Evolutionary conservation across 2,888 invertebrate species (phyloP).

Genomic region (Dryomyza anilis): DNA sequence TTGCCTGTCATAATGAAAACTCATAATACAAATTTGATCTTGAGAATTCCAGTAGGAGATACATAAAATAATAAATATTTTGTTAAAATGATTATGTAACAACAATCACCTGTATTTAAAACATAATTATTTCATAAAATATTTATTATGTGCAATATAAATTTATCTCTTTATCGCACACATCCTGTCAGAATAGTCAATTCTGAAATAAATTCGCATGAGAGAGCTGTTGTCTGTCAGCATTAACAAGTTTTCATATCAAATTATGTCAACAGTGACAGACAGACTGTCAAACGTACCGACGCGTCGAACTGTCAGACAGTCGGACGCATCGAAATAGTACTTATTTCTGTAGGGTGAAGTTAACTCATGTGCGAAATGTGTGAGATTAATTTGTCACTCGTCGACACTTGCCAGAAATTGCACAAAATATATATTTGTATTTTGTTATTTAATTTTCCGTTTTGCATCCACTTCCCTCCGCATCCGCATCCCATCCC

Average conservation of each 20-base stretch:
- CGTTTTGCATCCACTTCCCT: background rate
- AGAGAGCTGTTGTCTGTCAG: slow-evolving; percentile 39
- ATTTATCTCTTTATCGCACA: background rate
- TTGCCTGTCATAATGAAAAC: too few relatives aligned
- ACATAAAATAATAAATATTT: too few relatives aligned
- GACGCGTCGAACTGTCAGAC: background rate
- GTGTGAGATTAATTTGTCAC: slow-evolving; percentile 55
- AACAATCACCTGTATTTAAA: background rate
- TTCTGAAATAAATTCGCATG: background rate
- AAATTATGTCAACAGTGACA: slow-evolving; percentile 51
- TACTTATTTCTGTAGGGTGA: slow-evolving; percentile 10
- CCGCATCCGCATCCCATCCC: background rate
- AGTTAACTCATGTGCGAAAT: slow-evolving; percentile 47
- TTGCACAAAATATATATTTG: background rate
- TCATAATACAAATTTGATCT: too few relatives aligned
- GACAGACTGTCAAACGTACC: slow-evolving; percentile 40
- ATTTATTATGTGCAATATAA: background rate
- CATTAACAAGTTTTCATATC: slow-evolving; percentile 41
- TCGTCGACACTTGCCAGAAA: background rate
- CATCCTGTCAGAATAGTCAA: background rate
- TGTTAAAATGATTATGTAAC: too few relatives aligned
- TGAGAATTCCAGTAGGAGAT: too few relatives aligned
- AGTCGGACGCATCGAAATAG: background rate
- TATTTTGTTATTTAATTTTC: background rate
- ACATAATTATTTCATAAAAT: background rate